phyloP scores from a whole-genome alignment of 2,113 vertebrate species.

The Bufo gargarizans region DNA sequence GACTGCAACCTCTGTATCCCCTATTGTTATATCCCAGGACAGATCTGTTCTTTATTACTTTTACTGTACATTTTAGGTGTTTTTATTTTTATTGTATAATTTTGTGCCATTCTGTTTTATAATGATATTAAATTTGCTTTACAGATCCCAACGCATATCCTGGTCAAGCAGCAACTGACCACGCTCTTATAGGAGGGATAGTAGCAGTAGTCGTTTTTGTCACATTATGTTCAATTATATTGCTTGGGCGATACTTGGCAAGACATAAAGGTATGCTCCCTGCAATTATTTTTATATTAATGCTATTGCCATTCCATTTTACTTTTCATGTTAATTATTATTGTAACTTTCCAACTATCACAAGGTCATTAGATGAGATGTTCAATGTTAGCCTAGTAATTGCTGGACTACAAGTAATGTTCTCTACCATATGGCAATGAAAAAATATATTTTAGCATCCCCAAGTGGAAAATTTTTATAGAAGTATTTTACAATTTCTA shows the following conservation, averaged over 20 bases:
- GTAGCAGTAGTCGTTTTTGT: constrained; percentile 98
- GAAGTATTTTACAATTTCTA: no score
- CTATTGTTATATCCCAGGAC: background rate
- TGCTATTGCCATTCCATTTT: background rate
- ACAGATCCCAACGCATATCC: constrained; percentile 91
- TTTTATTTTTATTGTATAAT: background rate
- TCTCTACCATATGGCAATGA: background rate
- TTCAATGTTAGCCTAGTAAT: background rate
- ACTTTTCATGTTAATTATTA: background rate
- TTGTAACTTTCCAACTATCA: background rate
- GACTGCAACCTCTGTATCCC: no score
- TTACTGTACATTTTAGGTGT: background rate
- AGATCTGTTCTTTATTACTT: background rate
- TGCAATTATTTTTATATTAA: background rate
- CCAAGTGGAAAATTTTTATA: no score
- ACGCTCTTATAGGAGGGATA: constrained; percentile 96
- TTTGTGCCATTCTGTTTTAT: background rate
- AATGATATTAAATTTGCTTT: constrained; percentile 56
- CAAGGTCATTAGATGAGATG: background rate
- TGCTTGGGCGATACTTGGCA: constrained; percentile 97
- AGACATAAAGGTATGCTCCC: constrained; percentile 95
- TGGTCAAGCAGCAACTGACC: constrained; percentile 88
- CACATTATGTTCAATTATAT: constrained; percentile 97
- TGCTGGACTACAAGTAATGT: background rate
- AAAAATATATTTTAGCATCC: background rate